phyloP scores from a whole-genome alignment of 2,888 invertebrate genomes.

The Eupithecia dodoneata region DNA sequence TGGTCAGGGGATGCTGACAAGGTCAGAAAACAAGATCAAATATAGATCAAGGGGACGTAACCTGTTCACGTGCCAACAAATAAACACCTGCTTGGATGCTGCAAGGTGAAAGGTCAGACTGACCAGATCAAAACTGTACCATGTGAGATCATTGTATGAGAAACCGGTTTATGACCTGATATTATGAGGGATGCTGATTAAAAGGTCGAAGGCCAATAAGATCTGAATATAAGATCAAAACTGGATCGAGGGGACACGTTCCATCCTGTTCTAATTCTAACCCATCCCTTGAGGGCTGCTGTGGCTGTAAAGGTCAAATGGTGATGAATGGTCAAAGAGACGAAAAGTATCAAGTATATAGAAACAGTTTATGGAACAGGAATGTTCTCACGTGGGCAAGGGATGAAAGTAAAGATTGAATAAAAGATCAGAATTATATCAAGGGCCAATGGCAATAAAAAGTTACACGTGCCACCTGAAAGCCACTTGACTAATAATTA shows the following conservation, averaged over 20 bases:
- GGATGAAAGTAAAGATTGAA: not conserved
- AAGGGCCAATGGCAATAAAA: not conserved
- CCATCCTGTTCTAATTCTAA: not conserved
- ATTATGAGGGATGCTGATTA: conserved; percentile 14
- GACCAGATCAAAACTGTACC: conserved; percentile 10
- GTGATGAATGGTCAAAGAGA: not conserved
- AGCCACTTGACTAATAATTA: not conserved
- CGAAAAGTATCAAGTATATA: too few relatives aligned
- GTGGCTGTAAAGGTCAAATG: not conserved
- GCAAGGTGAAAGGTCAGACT: not conserved
- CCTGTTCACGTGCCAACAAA: conserved; percentile 14
- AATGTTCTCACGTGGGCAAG: not conserved
- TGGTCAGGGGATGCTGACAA: conserved; percentile 2
- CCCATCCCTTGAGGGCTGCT: conserved; percentile 4
- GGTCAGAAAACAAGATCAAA: conserved; percentile 18
- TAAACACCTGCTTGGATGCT: conserved; percentile 4
- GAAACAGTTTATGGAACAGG: not conserved
- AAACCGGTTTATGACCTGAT: not conserved
- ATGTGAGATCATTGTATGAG: not conserved
- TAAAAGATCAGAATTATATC: not conserved
- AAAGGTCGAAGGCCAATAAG: conserved; percentile 16
- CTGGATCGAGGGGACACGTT: conserved; percentile 42
- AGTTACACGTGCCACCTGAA: not conserved
- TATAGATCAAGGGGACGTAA: conserved; percentile 9
- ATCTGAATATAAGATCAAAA: conserved; percentile 25